Evolutionary conservation across 2,113 vertebrate species (phyloP).

Genomic region (Microcebus murinus): DNA sequence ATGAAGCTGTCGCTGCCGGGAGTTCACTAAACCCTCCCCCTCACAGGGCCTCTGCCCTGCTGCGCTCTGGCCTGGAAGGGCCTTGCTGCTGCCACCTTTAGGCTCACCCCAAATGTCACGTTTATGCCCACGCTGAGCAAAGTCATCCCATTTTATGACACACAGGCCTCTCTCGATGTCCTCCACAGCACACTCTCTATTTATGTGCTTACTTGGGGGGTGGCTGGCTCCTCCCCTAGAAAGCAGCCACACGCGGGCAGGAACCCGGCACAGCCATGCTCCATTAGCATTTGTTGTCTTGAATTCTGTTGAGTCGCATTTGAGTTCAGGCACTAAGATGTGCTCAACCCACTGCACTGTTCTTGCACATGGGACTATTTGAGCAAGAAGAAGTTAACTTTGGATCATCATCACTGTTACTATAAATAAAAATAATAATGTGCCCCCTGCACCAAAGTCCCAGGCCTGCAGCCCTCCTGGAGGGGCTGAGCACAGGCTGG

Average conservation of each 20-base stretch:
- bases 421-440: neutral
- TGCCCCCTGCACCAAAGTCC: neutral
- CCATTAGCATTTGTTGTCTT: neutral
- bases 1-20: neutral
- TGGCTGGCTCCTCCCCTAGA: neutral
- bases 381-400: neutral
- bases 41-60: neutral
- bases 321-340: neutral
- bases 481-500: neutral
- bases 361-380: neutral
- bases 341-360: neutral
- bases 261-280: neutral
- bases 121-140: neutral
- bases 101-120: neutral
- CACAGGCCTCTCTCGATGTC: neutral
- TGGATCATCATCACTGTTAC: neutral
- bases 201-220: neutral
- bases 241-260: neutral
- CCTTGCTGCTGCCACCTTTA: neutral
- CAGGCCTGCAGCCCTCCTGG: too few species aligned
- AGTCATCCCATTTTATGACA: neutral
- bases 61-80: neutral
- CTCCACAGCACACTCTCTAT: neutral
- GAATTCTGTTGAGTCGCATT: neutral
- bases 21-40: neutral